A percentile compares a stretch with the other conserved stretches of the same genome.
These are phyloP conservation scores for Drosophila equinoxialis DNA, from an alignment of 1,140 invertebrate species.

Conservation along the genomic window DNA sequence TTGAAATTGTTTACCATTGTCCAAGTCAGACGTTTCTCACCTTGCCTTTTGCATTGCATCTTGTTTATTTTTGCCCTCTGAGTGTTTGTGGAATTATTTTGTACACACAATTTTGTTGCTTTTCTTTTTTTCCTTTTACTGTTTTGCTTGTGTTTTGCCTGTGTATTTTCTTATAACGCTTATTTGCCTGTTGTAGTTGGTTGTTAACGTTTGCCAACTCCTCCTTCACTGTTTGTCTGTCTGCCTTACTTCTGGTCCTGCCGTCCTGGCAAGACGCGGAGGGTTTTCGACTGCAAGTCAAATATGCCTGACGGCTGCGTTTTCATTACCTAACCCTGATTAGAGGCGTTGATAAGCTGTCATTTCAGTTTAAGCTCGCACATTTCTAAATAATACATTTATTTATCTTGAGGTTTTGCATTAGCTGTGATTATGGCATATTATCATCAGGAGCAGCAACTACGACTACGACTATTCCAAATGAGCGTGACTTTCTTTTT, in stretches of 20 bases:
- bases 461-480: neutral
- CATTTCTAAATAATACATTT: conserved; percentile 63
- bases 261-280: neutral
- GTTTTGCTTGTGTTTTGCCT: conserved; percentile 7
- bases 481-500: conserved; percentile 35
- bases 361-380: conserved; percentile 36
- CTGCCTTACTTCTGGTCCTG: too few relatives aligned
- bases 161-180: conserved; percentile 56
- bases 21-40: conserved; percentile 35
- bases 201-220: conserved; percentile 25
- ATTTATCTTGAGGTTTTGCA: conserved; percentile 46
- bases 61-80: conserved; percentile 73
- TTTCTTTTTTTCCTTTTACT: conserved; percentile 30
- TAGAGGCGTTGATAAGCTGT: conserved; percentile 69
- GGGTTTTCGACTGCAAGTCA: conserved; percentile 33
- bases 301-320: conserved; percentile 38
- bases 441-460: neutral
- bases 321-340: conserved; percentile 59
- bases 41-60: conserved; percentile 41
- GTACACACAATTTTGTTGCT: conserved; percentile 66
- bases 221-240: neutral
- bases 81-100: conserved; percentile 68
- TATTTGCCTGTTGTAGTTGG: conserved; percentile 49
- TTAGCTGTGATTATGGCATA: conserved; percentile 60
- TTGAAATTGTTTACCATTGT: conserved; percentile 39